Evolutionary conservation across 1,140 invertebrate genomes (phyloP).

Genomic region (Yoshiicerus persimilis): DNA sequence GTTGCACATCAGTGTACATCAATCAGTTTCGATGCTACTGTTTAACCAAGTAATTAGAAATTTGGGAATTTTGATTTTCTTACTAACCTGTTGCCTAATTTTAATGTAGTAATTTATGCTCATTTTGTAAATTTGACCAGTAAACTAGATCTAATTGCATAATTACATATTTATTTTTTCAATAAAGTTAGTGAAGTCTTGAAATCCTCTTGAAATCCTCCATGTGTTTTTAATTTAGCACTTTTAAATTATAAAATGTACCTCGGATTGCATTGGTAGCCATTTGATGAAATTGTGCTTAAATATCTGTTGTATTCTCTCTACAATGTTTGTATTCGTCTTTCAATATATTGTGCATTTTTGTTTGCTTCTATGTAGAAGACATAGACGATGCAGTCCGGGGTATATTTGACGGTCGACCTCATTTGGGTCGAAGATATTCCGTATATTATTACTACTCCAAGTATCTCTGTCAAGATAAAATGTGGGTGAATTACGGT

Average conservation of each 20-base stretch:
- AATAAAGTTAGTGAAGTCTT: background rate
- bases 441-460: slow-evolving; percentile 42
- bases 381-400: slow-evolving; percentile 33
- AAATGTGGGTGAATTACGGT: background rate
- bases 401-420: slow-evolving; percentile 38
- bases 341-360: background rate
- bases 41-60: too few species aligned
- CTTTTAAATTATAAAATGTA: background rate
- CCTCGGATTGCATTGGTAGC: background rate
- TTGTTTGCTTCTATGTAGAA: background rate
- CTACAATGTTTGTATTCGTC: too few species aligned
- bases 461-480: slow-evolving; percentile 30
- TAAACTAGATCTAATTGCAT: too few species aligned
- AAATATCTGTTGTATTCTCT: background rate
- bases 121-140: too few species aligned
- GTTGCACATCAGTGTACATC: too few species aligned
- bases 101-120: too few species aligned
- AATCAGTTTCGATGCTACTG: too few species aligned
- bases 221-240: background rate
- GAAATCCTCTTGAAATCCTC: background rate
- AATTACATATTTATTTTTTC: background rate
- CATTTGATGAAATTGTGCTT: background rate
- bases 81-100: too few species aligned
- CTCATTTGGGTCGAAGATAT: slow-evolving; percentile 17
- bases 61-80: too few species aligned